Evolutionary conservation across 2,113 vertebrate species (phyloP).

Genomic region (Microtus pennsylvanicus): DNA sequence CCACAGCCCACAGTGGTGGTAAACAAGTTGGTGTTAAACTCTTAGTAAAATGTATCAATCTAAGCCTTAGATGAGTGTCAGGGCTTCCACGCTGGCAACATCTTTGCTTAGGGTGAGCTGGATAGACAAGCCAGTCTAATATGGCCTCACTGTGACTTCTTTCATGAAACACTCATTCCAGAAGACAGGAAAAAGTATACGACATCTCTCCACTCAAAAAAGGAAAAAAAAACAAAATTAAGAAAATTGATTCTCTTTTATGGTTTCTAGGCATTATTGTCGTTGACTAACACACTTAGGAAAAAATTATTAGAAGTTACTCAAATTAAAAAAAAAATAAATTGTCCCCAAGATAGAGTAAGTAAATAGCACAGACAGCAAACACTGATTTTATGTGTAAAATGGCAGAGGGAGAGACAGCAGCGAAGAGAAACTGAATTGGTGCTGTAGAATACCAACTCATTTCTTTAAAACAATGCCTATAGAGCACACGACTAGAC

Average conservation of each 20-base stretch:
- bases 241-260: neutral
- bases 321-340: slow-evolving; percentile 3
- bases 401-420: neutral
- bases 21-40: neutral
- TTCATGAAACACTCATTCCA: slow-evolving; percentile 47
- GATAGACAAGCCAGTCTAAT: slow-evolving; percentile 11
- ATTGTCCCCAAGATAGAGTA: neutral
- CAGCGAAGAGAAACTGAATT: neutral
- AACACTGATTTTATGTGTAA: neutral
- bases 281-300: slow-evolving; percentile 18
- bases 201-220: neutral
- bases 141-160: neutral
- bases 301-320: slow-evolving; percentile 28
- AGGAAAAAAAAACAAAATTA: neutral
- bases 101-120: neutral
- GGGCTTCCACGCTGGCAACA: neutral
- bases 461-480: slow-evolving; percentile 19
- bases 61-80: neutral
- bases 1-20: neutral
- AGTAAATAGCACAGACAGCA: neutral
- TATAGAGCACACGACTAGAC: neutral
- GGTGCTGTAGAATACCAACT: neutral
- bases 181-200: slow-evolving; percentile 29
- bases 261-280: neutral
- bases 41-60: neutral